Evolutionary conservation across 2,888 invertebrate genomes (phyloP).

Genomic region (Gortyna flavago): DNA sequence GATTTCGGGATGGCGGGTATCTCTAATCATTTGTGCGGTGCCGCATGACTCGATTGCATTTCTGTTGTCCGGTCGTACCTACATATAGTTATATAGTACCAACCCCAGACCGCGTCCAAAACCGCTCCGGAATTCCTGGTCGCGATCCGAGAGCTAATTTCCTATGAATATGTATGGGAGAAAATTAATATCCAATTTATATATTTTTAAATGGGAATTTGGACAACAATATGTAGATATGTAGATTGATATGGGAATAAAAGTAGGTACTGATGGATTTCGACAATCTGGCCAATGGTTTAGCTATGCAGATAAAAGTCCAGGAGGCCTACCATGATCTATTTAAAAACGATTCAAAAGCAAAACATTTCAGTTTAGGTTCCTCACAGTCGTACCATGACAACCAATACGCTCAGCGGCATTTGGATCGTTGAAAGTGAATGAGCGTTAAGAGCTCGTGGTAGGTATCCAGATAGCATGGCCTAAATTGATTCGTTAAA

Average conservation of each 20-base stretch:
- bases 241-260: slow-evolving; percentile 3
- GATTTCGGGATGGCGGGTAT: slow-evolving; percentile 16
- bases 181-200: slow-evolving; percentile 5
- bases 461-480: no score
- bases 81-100: background rate
- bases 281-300: no score
- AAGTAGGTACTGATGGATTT: background rate
- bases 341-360: no score
- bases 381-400: no score
- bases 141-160: slow-evolving; percentile 33
- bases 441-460: no score
- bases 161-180: slow-evolving; percentile 33
- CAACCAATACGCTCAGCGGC: no score
- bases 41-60: slow-evolving; percentile 19
- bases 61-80: background rate
- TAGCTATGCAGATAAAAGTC: no score
- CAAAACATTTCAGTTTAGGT: no score
- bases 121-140: slow-evolving; percentile 29
- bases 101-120: background rate
- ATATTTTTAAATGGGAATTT: slow-evolving; percentile 23
- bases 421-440: no score
- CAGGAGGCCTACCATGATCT: no score
- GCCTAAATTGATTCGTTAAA: no score
- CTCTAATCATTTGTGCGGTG: background rate
- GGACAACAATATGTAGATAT: slow-evolving; percentile 1